These are phyloP conservation scores for Bradysia coprophila DNA, from an alignment of 1,140 invertebrate species.

Conservation along the genomic window DNA sequence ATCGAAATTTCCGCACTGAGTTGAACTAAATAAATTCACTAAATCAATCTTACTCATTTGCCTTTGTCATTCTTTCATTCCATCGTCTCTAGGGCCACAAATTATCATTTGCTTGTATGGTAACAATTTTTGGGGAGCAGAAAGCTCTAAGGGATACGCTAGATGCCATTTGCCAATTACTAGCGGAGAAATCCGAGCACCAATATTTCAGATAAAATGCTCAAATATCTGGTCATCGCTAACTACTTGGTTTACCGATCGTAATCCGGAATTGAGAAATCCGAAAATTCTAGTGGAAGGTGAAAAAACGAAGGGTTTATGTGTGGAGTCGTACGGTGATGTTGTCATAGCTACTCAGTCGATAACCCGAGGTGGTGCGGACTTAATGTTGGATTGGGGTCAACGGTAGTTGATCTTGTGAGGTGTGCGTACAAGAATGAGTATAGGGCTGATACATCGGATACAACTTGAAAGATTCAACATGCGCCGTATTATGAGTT, in stretches of 20 bases:
- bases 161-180: constrained; percentile 20
- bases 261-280: constrained; percentile 18
- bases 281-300: constrained; percentile 17
- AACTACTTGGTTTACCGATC: constrained; percentile 16
- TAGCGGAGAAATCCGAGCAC: constrained; percentile 8
- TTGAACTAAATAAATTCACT: neutral
- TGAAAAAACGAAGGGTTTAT: constrained; percentile 12
- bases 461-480: too few relatives aligned
- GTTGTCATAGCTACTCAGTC: constrained; percentile 3
- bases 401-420: neutral
- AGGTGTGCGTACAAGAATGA: too few relatives aligned
- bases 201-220: constrained; percentile 16
- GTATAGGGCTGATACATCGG: too few relatives aligned
- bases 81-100: constrained; percentile 18
- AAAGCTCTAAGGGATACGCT: constrained; percentile 19
- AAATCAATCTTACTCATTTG: too few relatives aligned
- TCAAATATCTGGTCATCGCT: constrained; percentile 16
- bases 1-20: too few relatives aligned
- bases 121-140: constrained; percentile 14
- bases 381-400: neutral
- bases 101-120: constrained; percentile 22
- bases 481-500: too few relatives aligned
- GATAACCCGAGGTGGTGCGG: constrained; percentile 6
- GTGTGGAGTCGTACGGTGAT: constrained; percentile 9
- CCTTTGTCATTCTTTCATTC: neutral